Base-by-base conservation (phyloP, 2,113 vertebrate genomes). In the Dascyllus trimaculatus region DNA sequence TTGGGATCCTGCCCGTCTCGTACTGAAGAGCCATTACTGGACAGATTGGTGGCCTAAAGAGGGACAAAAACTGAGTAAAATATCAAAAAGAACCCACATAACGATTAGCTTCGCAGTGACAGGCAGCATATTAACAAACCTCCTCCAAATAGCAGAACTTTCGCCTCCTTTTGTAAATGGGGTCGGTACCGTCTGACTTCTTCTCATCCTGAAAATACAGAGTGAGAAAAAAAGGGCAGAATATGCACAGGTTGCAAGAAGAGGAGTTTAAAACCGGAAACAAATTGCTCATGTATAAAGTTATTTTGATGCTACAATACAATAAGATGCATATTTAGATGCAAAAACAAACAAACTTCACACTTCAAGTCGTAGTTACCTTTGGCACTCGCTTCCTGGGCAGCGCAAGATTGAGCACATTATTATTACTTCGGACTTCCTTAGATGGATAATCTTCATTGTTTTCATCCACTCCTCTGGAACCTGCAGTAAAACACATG, bases 361-460 rank as follows among this genome's bases (percentile, higher is more conserved):
- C 32, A 63, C 49, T 15, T 46, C 10, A 72, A 18, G 25, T 3
- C 49, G 46, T 35, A 18, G 26, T 93, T 93, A 99, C 98, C 94
- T 98, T 97, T 32, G 98, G 98, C 59, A 96, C 95, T 80, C 98
- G 93, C 87, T 99, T 99, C 79, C 98, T 96, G 29, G 96, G 96
- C 85, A 95, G 93, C 0, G 95, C 93, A 75, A 96, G 92, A 85
- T 96, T 98, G 79, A 96, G 93, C 67, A 95, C 94, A 85, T 96
- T 97, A 83, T 95, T 96, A 84, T 95, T 89, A 64, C 93, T 93
- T 69, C 90, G 94, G 0, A 95, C 92, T 66, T 96, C 92, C 70
- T 94, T 96, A 54, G 92, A 80, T 73, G 93, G 90, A 85, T 79
- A 88, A 46, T 93, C 85, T 56, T 96, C 94, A 54, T 90, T 90